phyloP scores from a whole-genome alignment of 2,797 vertebrate genomes.

The Lophotriccus pileatus region DNA sequence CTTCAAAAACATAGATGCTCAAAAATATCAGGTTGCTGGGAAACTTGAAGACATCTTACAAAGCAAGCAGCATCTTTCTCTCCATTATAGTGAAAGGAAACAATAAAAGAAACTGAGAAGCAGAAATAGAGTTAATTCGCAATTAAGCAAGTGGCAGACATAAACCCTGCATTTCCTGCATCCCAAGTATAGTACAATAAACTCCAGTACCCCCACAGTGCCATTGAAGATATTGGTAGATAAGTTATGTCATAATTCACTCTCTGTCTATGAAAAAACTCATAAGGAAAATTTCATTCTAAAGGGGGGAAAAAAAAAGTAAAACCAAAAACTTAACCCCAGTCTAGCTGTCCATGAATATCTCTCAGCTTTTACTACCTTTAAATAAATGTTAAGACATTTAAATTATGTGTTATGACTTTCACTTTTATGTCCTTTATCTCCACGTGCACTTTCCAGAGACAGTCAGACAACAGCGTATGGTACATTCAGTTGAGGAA shows the following conservation, averaged over 20 bases:
- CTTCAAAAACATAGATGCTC: not conserved
- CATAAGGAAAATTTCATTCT: not conserved
- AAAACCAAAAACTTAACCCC: not conserved
- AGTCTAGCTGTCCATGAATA: not conserved
- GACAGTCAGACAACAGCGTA: not conserved
- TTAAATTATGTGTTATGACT: not conserved
- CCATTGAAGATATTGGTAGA: not conserved
- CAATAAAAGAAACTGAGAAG: not conserved
- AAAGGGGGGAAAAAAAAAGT: rapidly evolving
- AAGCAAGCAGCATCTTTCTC: not conserved
- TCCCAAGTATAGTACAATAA: not conserved
- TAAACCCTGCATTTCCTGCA: not conserved
- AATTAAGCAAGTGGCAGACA: not conserved
- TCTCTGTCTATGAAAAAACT: not conserved
- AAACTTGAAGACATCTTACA: not conserved
- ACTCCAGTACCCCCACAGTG: not conserved
- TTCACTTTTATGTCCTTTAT: not conserved
- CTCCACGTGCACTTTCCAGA: not conserved
- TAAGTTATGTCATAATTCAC: not conserved
- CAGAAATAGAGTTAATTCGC: not conserved
- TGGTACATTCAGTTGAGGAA: not conserved
- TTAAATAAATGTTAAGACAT: not conserved
- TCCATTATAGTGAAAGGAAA: not conserved
- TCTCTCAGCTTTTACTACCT: not conserved
- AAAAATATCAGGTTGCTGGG: not conserved